These are phyloP conservation scores for Pygoscelis antarcticus DNA, from an alignment of 2,113 vertebrate species.

Conservation along the genomic window DNA sequence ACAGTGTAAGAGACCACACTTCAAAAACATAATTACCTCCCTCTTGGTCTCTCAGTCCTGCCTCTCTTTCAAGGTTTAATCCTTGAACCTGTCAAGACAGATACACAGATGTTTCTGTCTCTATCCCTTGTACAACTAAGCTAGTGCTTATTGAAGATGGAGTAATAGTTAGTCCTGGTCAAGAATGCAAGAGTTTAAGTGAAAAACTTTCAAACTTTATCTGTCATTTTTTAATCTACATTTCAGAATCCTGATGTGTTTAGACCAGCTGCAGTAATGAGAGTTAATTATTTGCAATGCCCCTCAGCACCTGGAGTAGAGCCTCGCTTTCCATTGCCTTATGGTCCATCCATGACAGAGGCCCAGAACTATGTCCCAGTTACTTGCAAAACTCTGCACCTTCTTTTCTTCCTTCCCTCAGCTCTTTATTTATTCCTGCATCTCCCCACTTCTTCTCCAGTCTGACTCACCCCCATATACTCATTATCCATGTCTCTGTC, in stretches of 20 bases:
- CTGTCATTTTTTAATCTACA: not conserved
- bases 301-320: not conserved
- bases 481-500: not conserved
- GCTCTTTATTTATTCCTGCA: not conserved
- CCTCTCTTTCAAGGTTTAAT: not conserved
- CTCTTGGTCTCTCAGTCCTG: not conserved
- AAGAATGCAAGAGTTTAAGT: not conserved
- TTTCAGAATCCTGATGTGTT: not conserved
- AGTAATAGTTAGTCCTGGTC: not conserved
- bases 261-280: not conserved
- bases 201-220: not conserved
- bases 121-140: not conserved
- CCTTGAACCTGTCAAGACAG: not conserved
- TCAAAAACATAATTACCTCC: not conserved
- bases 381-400: not conserved
- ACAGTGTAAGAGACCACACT: not conserved
- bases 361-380: not conserved
- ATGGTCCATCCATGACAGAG: not conserved
- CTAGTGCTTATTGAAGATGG: not conserved
- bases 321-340: not conserved
- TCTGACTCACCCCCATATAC: not conserved
- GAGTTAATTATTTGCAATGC: not conserved
- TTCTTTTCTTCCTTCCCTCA: not conserved
- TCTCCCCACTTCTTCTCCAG: not conserved
- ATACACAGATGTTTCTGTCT: not conserved